phyloP scores from a whole-genome alignment of 2,888 invertebrate genomes.

The Polydrusus pterygomalis region DNA sequence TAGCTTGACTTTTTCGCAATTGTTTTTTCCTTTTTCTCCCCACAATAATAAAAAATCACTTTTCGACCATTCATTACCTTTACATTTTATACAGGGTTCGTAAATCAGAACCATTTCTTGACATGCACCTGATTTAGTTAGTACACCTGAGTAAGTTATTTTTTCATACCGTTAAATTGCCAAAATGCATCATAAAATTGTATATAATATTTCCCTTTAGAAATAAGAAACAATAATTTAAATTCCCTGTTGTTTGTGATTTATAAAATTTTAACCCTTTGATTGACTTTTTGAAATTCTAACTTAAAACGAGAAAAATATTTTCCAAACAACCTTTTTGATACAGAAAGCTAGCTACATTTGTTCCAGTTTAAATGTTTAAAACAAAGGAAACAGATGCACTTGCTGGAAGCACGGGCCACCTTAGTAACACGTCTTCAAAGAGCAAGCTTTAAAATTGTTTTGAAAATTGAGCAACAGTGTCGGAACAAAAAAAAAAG shows the following conservation, averaged over 20 bases:
- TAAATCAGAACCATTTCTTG: no score
- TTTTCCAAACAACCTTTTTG: background rate
- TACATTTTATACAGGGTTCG: no score
- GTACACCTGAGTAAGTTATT: no score
- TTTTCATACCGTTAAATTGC: no score
- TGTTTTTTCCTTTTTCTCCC: background rate
- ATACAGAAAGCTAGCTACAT: constrained; percentile 31
- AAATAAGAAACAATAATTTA: no score
- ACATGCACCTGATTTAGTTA: no score
- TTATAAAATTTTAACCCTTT: background rate
- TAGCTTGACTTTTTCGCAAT: background rate
- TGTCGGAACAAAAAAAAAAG: background rate
- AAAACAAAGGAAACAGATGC: constrained; percentile 39
- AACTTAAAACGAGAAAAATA: background rate
- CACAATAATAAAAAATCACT: no score
- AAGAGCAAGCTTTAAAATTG: constrained; percentile 29
- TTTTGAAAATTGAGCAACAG: constrained; percentile 6
- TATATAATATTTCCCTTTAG: no score
- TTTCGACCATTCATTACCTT: no score
- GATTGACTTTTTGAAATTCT: no score
- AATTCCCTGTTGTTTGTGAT: no score
- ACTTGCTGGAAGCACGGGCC: constrained; percentile 43
- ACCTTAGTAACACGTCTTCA: constrained; percentile 42
- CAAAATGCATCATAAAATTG: no score
- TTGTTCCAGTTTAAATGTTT: constrained; percentile 32